These are phyloP conservation scores for Tromatobia lineatoria DNA, from an alignment of 2,888 invertebrate species.

Conservation along the genomic window DNA sequence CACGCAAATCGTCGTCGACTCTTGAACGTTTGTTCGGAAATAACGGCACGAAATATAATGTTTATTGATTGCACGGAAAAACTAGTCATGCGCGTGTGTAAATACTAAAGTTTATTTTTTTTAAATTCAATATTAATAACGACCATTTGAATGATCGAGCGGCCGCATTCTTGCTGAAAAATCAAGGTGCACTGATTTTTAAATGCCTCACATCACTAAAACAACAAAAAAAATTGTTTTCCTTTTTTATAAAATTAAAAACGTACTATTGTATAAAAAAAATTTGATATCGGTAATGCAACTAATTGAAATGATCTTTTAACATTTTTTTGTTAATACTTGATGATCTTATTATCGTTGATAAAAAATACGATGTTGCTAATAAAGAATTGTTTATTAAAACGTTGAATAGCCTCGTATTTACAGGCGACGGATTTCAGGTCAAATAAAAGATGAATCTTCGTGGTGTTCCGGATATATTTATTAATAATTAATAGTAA, in stretches of 20 bases:
- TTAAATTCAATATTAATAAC: slow-evolving; percentile 1
- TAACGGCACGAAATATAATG: slow-evolving; percentile 7
- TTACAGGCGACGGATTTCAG: neutral
- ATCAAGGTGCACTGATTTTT: neutral
- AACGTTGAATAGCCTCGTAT: neutral
- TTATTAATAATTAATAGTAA: slow-evolving; percentile 78
- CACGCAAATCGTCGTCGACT: slow-evolving; percentile 73
- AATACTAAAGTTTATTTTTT: slow-evolving; percentile 12
- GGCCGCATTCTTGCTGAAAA: neutral
- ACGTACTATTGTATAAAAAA: too few species aligned
- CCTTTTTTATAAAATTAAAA: neutral
- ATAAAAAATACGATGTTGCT: neutral
- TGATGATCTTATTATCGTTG: neutral
- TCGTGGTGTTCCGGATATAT: slow-evolving; percentile 73
- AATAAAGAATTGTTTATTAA: neutral
- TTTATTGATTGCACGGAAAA: slow-evolving; percentile 43
- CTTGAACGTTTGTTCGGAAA: slow-evolving; percentile 40
- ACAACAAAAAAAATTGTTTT: neutral
- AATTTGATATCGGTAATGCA: too few species aligned
- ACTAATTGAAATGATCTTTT: neutral
- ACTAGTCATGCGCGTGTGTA: slow-evolving; percentile 74
- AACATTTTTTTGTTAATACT: neutral
- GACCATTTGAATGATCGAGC: neutral
- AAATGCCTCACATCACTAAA: neutral
- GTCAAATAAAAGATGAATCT: slow-evolving; percentile 9